Evolutionary conservation across 2,888 invertebrate genomes (phyloP).

Genomic region (Meiosimyza platycephala): DNA sequence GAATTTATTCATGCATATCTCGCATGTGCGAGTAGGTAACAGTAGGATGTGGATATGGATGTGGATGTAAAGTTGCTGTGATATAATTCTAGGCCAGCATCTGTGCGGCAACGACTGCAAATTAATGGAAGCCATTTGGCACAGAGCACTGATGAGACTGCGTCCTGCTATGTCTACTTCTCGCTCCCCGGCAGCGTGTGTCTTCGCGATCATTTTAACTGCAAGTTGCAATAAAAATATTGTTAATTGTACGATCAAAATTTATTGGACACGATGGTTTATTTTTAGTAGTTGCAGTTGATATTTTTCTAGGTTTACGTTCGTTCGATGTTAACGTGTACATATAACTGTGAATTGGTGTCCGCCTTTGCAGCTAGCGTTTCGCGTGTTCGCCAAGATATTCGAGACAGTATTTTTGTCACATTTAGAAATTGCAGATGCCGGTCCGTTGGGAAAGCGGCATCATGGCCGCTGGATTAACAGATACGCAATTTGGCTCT

Average conservation of each 20-base stretch:
- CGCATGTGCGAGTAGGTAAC: conserved; percentile 32
- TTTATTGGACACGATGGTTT: conserved; percentile 43
- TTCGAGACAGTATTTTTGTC: conserved; percentile 36
- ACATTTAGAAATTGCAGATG: conserved; percentile 32
- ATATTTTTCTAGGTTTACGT: conserved; percentile 22
- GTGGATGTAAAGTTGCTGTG: not conserved
- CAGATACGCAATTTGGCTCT: conserved; percentile 34
- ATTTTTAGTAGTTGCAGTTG: conserved; percentile 16
- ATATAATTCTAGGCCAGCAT: conserved; percentile 10
- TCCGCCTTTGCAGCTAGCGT: not conserved
- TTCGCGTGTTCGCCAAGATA: conserved; percentile 29
- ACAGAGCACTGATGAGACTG: conserved; percentile 29
- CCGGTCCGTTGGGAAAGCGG: conserved; percentile 10
- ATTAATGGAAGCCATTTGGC: conserved; percentile 35
- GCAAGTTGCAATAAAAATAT: conserved; percentile 42
- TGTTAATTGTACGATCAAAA: conserved; percentile 42
- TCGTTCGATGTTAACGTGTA: not conserved
- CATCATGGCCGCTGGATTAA: conserved; percentile 26
- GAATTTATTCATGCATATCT: conserved; percentile 36
- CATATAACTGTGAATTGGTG: conserved; percentile 34
- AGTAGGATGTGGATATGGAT: conserved; percentile 16
- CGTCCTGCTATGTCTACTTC: conserved; percentile 28
- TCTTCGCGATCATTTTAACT: conserved; percentile 14
- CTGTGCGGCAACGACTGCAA: conserved; percentile 31
- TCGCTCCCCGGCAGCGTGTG: conserved; percentile 7